phyloP scores from a whole-genome alignment of 2,797 vertebrate genomes.

The Atherinosoma microstoma region DNA sequence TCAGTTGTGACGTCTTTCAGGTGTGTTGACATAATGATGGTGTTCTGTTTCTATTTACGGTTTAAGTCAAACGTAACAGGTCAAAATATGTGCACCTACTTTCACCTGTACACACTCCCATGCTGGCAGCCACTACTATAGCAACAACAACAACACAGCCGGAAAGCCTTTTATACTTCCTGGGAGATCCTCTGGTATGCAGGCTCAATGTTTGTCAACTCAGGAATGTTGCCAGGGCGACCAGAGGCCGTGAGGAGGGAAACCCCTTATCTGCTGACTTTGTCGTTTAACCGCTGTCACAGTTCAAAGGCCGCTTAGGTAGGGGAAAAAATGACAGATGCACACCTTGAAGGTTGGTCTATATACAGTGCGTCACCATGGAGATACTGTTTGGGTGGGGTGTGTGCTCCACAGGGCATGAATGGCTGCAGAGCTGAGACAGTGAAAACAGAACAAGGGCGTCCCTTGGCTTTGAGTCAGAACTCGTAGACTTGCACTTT shows the following conservation, averaged over 20 bases:
- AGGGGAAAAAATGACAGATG: conserved; percentile 43
- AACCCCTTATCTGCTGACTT: conserved; percentile 81
- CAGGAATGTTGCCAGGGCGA: conserved; percentile 82
- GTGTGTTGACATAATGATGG: conserved; percentile 34
- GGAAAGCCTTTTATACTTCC: conserved; percentile 70
- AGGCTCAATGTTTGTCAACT: conserved; percentile 82
- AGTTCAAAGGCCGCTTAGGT: conserved; percentile 70
- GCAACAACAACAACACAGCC: conserved; percentile 80
- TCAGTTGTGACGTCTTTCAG: conserved; percentile 49
- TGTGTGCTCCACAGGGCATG: conserved; percentile 61
- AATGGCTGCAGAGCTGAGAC: conserved; percentile 59
- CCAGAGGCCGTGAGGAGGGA: conserved; percentile 74
- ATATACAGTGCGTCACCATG: conserved; percentile 69
- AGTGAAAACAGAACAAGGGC: conserved; percentile 57
- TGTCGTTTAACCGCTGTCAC: conserved; percentile 76
- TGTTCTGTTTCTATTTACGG: conserved; percentile 41
- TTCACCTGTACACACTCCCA: conserved; percentile 65
- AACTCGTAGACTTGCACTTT: conserved; percentile 64
- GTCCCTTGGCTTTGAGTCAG: conserved; percentile 71
- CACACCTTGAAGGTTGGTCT: conserved; percentile 74
- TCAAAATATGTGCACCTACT: conserved; percentile 51
- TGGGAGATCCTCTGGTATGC: conserved; percentile 82
- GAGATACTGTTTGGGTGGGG: conserved; percentile 79
- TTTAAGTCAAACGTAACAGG: conserved; percentile 18
- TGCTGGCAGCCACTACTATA: conserved; percentile 72